Percentiles rank a stretch among this genome's conserved stretches.
Evolutionary conservation across 2,888 invertebrate species (phyloP).

Genomic region (Lasius platythorax): DNA sequence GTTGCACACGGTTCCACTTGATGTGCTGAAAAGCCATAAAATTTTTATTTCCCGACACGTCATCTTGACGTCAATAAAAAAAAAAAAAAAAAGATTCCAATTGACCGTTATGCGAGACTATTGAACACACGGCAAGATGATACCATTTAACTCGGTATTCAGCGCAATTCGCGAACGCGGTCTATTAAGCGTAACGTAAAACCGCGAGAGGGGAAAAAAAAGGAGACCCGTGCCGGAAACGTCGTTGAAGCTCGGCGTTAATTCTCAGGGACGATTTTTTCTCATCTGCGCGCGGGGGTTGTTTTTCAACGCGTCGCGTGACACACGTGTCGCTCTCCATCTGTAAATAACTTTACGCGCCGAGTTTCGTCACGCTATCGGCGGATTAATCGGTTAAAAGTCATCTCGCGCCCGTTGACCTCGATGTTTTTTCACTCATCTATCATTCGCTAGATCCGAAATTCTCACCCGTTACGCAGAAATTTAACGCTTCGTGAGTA

Average conservation of each 20-base stretch:
- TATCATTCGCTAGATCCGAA: background rate
- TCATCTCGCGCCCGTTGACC: conserved; percentile 45
- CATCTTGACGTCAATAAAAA: conserved; percentile 24
- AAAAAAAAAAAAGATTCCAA: conserved; percentile 4
- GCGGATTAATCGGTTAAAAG: conserved; percentile 60
- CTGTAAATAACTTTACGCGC: conserved; percentile 13
- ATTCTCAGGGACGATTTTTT: conserved; percentile 47
- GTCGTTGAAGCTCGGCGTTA: conserved; percentile 5
- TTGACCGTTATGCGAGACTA: conserved; percentile 29
- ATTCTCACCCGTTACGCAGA: background rate
- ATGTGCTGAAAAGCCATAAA: background rate
- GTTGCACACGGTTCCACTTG: background rate
- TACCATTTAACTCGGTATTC: conserved; percentile 26
- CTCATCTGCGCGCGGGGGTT: conserved; percentile 16
- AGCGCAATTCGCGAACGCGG: conserved; percentile 5
- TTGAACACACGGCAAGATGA: conserved; percentile 16
- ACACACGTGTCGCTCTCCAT: background rate
- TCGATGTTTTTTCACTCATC: conserved; percentile 4
- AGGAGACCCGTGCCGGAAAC: background rate
- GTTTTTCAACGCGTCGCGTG: conserved; percentile 18
- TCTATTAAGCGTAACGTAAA: conserved; percentile 38
- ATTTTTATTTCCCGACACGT: conserved; percentile 37
- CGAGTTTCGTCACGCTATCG: conserved; percentile 54
- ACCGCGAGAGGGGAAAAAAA: conserved; percentile 10
- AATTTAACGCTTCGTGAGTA: background rate